phyloP scores from a whole-genome alignment of 1,140 invertebrate species.

The Panulirus ornatus region DNA sequence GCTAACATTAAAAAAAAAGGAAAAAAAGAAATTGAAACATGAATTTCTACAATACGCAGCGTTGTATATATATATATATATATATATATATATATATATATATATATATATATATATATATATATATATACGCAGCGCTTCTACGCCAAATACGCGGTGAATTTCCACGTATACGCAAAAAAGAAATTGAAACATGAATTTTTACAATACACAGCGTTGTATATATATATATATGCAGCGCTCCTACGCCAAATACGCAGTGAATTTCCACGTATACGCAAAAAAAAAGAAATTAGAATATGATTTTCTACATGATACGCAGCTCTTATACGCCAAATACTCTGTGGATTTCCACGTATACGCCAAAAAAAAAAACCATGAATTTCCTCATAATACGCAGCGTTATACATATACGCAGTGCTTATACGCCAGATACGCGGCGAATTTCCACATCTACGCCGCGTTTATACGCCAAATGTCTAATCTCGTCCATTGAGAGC shows the following conservation, averaged over 20 bases:
- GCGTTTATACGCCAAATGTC: neutral
- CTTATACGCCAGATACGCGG: neutral
- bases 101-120: slow-evolving; percentile 27
- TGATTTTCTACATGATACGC: neutral
- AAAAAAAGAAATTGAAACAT: neutral
- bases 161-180: neutral
- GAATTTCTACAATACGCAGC: neutral
- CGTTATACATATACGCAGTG: neutral
- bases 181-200: neutral
- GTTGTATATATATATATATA: neutral
- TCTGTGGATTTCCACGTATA: neutral
- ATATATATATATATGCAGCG: neutral
- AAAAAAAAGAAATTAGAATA: neutral
- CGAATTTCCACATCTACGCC: neutral
- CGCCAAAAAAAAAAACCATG: neutral
- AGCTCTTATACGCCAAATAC: neutral
- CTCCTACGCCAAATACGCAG: neutral
- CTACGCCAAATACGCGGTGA: neutral
- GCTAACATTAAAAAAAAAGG: too few relatives aligned
- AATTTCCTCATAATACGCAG: neutral
- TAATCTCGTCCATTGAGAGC: too few relatives aligned
- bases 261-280: neutral
- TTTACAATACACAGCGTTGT: neutral
- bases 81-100: slow-evolving; percentile 27
- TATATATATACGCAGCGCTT: neutral